Evolutionary conservation across 2,113 vertebrate genomes (phyloP).

Genomic region (Neodon shergylaensis): DNA sequence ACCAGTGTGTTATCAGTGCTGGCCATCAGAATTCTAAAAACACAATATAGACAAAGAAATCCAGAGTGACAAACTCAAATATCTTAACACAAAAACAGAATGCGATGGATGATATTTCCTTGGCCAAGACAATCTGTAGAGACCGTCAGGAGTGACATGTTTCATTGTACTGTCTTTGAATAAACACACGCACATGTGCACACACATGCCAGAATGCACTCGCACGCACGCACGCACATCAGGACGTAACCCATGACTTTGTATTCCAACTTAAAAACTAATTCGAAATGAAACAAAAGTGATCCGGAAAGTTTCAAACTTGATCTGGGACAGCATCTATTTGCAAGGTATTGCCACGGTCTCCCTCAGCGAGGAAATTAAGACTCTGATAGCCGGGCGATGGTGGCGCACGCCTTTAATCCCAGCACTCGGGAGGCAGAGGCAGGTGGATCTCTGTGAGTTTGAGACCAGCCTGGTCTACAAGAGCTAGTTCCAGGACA

Average conservation of each 20-base stretch:
- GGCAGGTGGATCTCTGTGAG: too few species aligned
- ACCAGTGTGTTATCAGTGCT: background rate
- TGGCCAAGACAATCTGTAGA: background rate
- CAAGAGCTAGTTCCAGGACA: too few species aligned
- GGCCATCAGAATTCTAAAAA: background rate
- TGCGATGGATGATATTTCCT: background rate
- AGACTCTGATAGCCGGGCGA: background rate
- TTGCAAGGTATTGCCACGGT: background rate
- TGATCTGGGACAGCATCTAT: background rate
- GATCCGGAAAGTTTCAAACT: background rate
- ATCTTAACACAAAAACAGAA: background rate
- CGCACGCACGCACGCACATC: accelerated
- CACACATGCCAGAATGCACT: background rate
- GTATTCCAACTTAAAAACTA: background rate
- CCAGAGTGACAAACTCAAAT: background rate
- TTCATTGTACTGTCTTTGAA: background rate
- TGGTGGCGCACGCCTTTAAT: too few species aligned
- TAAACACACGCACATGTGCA: background rate
- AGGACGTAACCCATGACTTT: background rate
- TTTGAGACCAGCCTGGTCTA: too few species aligned
- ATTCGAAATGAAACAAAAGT: background rate
- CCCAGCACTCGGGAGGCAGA: too few species aligned
- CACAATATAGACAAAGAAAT: background rate
- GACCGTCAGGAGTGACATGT: background rate
- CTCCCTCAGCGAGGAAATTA: background rate